Conservation (phyloP, 2,113 vertebrate genomes). For the Cryptotis parvus region DNA sequence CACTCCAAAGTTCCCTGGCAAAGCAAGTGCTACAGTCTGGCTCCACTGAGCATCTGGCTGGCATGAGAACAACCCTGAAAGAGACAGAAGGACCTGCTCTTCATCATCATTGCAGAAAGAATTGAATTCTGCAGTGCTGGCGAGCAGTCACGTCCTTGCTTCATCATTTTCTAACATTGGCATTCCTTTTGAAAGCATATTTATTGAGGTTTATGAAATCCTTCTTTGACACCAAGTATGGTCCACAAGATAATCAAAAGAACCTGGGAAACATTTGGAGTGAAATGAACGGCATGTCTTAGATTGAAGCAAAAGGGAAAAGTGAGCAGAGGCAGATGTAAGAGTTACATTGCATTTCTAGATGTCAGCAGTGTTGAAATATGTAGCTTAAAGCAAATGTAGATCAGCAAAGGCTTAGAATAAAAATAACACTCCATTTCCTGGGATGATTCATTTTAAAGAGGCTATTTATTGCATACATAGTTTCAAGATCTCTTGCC, state of each 20-base stretch:
- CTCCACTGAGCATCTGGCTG: conserved; percentile 45
- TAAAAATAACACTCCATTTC: conserved; percentile 68
- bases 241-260: conserved; percentile 51
- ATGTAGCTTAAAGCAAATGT: conserved; percentile 55
- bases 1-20: conserved; percentile 51
- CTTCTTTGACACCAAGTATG: conserved; percentile 51
- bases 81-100: conserved; percentile 53
- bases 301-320: conserved; percentile 44
- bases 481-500: conserved; percentile 40
- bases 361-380: conserved; percentile 64
- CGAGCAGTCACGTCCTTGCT: background rate
- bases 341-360: conserved; percentile 19
- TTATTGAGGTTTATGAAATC: conserved; percentile 56
- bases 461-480: background rate
- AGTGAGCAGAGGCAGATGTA: conserved; percentile 29
- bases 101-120: conserved; percentile 56
- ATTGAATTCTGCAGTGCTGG: conserved; percentile 49
- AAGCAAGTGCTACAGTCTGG: background rate
- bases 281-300: conserved; percentile 20
- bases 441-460: conserved; percentile 67
- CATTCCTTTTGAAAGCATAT: conserved; percentile 46
- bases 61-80: background rate
- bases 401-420: conserved; percentile 58
- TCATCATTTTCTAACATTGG: conserved; percentile 61
- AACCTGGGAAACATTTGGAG: conserved; percentile 60